Percentiles rank a stretch among this genome's conserved stretches.
phyloP scores from a whole-genome alignment of 2,113 vertebrate genomes.

The Eclectus roratus region DNA sequence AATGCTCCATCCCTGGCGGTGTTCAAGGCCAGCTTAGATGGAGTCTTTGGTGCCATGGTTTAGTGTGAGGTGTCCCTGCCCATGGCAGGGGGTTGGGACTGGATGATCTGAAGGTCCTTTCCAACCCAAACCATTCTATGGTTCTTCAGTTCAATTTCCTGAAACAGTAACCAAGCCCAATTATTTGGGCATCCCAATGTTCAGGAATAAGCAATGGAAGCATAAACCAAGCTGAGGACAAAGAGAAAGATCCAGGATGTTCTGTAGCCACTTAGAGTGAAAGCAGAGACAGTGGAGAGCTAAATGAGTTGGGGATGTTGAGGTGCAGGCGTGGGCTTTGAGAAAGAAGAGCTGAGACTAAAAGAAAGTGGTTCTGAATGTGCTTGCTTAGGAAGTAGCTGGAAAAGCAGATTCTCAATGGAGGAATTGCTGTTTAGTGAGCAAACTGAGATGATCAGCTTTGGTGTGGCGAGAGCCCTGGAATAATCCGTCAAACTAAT shows the following conservation, averaged over 20 bases:
- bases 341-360: neutral
- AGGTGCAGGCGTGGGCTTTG: neutral
- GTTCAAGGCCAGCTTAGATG: neutral
- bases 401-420: neutral
- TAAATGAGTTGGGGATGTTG: neutral
- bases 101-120: neutral
- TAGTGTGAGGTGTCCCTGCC: neutral
- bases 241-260: neutral
- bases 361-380: neutral
- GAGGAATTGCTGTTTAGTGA: neutral
- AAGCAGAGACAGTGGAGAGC: neutral
- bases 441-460: neutral
- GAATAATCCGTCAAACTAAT: constrained; percentile 35
- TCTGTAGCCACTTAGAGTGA: neutral
- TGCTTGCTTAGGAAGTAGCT: neutral
- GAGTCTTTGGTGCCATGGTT: neutral
- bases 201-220: neutral
- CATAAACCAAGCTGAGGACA: neutral
- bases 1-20: neutral
- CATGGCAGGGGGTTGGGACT: neutral
- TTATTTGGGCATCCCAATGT: neutral
- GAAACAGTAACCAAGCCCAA: neutral
- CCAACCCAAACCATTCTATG: neutral
- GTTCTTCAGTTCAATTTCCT: neutral
- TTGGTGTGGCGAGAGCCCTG: neutral